Evolutionary conservation across 1,140 invertebrate species (phyloP).

Genomic region (Teleopsis dalmanni): DNA sequence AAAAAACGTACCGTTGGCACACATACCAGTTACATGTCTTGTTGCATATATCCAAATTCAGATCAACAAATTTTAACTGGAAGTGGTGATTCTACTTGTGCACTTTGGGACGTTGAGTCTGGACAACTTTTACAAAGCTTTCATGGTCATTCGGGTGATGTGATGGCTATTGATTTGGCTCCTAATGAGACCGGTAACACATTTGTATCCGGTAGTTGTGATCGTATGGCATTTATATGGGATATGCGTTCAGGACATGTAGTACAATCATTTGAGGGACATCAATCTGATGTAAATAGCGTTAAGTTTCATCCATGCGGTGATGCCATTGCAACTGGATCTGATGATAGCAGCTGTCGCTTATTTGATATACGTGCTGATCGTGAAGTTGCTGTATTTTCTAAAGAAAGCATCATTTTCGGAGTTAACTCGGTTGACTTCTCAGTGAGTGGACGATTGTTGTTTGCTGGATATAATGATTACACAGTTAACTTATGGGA

Average conservation of each 20-base stretch:
- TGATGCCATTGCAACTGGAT: constrained; percentile 95
- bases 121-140: constrained; percentile 96
- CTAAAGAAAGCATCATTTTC: constrained; percentile 97
- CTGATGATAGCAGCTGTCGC: constrained; percentile 97
- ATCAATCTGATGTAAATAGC: constrained; percentile 97
- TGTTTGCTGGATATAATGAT: constrained; percentile 98
- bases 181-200: constrained; percentile 96
- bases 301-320: constrained; percentile 99
- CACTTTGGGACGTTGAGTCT: constrained; percentile 98
- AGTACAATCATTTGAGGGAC: constrained; percentile 97
- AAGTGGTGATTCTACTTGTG: constrained; percentile 97
- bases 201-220: constrained; percentile 97
- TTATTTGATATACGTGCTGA: constrained; percentile 97
- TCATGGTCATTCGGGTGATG: constrained; percentile 94
- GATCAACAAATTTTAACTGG: constrained; percentile 98
- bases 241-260: constrained; percentile 98
- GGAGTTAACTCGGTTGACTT: constrained; percentile 97
- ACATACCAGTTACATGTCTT: constrained; percentile 95
- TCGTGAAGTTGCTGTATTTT: constrained; percentile 93
- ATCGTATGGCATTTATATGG: constrained; percentile 97
- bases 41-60: constrained; percentile 97
- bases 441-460: constrained; percentile 87
- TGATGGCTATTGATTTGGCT: constrained; percentile 95
- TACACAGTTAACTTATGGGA: constrained; percentile 99
- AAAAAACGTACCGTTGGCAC: constrained; percentile 96